Evolutionary conservation across 2,113 vertebrate genomes (phyloP), one percentile per base, ranked within the genome.

Genomic region (Ceratotherium simum): DNA sequence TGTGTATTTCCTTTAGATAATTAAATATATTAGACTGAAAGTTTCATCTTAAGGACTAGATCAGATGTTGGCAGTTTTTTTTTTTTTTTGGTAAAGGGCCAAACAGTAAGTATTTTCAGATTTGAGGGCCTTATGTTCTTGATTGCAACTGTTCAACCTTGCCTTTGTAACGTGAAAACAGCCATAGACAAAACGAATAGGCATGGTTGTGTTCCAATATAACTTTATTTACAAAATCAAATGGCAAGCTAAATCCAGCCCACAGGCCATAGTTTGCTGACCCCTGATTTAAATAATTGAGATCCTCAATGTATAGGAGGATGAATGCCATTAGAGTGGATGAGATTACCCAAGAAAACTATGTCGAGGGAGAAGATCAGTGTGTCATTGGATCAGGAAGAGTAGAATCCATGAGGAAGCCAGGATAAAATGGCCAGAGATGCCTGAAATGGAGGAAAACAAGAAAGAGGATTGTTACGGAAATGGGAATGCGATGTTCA

Each of bases 401-500:
- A 31, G 27, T 67, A 82, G 13, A 85, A n/a, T 39, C 23, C 33
- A 33, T 29, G 67, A 5, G 93, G 60, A 67, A 56, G 79, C 14
- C 14, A 54, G 16, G 9, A 51, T 42, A 48, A 91, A 97, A 51
- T 69, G 14, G 46, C 81, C 51, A 81, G 27, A 84, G 58, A 95
- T 58, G 27, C 36, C 87, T 79, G 72, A 33, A 58, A 36, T 70
- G 25, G 27, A 80, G 67, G 16, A 79, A 95, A 96, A 82, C 16
- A 79, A 72, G 56, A 85, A 56, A 85, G 17, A 95, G 7, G 14
- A 56, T 73, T 90, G 42, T 82, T 86, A 67, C 23, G 75, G 17
- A 97, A 95, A 92, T 56, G 39, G 3, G 51, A 82, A 54, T 39
- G 46, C 29, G 48, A 23, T 79, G 89, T 93, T 73, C n/a, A 65